A percentile compares a stretch with the other conserved stretches of the same genome.
These are phyloP conservation scores for Melanotaenia boesemani DNA, from an alignment of 2,797 vertebrate species.

Conservation along the genomic window DNA sequence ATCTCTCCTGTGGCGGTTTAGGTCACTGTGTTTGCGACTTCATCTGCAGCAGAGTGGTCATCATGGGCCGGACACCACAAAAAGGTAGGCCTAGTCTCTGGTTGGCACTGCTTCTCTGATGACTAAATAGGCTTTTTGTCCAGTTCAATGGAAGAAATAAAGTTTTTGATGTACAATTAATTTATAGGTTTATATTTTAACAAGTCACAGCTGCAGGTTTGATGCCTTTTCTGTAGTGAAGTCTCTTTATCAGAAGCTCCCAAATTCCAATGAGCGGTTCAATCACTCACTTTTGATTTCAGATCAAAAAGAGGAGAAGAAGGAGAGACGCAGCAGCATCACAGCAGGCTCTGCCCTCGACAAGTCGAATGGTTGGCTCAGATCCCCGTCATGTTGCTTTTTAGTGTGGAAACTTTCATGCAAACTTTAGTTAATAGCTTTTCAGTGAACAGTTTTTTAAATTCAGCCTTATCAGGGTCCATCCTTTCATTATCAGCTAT, in stretches of 20 bases:
- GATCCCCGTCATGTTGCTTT: conserved; percentile 33
- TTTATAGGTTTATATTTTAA: not conserved
- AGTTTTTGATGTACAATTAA: not conserved
- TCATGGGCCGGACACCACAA: conserved; percentile 87
- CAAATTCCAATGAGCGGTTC: conserved; percentile 44
- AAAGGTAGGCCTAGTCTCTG: conserved; percentile 82
- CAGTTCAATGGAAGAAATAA: not conserved
- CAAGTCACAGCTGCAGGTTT: conserved; percentile 6
- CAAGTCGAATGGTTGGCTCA: conserved; percentile 82
- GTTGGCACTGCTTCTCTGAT: not conserved
- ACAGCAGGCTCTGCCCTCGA: conserved; percentile 81
- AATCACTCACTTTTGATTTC: conserved; percentile 78
- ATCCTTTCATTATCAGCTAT: not conserved
- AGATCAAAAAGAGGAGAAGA: conserved; percentile 90
- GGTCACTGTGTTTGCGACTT: conserved; percentile 61
- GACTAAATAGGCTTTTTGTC: not conserved
- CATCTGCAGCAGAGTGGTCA: conserved; percentile 70
- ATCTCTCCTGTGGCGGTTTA: conserved; percentile 41
- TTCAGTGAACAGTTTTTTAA: not conserved
- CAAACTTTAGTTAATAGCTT: conserved; percentile 6
- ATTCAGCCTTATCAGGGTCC: not conserved
- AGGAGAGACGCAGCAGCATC: conserved; percentile 85
- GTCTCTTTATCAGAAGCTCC: conserved; percentile 36
- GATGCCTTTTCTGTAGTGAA: conserved; percentile 41
- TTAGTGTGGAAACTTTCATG: conserved; percentile 37